These are phyloP conservation scores for Brachionus plicatilis DNA, from an alignment of 1,140 invertebrate species.

Conservation along the genomic window DNA sequence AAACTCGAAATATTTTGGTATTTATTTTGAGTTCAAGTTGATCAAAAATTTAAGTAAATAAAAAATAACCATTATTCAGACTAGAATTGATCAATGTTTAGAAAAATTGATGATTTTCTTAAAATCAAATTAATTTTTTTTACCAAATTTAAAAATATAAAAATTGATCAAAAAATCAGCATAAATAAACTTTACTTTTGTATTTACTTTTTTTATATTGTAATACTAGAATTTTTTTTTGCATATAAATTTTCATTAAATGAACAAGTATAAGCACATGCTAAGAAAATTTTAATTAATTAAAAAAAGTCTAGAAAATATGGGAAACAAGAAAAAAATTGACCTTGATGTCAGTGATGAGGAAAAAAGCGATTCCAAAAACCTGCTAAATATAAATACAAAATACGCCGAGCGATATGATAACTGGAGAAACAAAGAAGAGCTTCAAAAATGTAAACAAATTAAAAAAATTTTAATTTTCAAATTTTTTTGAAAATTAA, in stretches of 20 bases:
- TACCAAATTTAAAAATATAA: no score
- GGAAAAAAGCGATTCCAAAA: not conserved
- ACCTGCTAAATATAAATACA: conserved; percentile 60
- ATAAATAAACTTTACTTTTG: not conserved
- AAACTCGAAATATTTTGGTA: no score
- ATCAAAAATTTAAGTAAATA: no score
- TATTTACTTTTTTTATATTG: not conserved
- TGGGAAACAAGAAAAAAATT: conserved; percentile 6
- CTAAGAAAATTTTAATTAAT: not conserved
- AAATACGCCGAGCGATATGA: conserved; percentile 76
- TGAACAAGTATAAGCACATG: not conserved
- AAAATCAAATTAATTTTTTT: no score
- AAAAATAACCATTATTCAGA: no score
- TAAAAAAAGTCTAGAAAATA: not conserved
- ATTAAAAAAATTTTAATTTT: not conserved
- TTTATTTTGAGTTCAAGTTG: no score
- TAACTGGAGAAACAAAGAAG: conserved; percentile 73
- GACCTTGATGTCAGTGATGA: not conserved
- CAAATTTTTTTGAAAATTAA: no score
- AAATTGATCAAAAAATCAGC: no score
- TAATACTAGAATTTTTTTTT: not conserved
- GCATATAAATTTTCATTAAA: not conserved
- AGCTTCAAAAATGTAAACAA: conserved; percentile 71
- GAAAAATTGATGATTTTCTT: no score
- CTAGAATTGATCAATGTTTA: no score